These are phyloP conservation scores for Acrocephalus scirpaceus DNA, from an alignment of 2,797 vertebrate genomes.

Conservation along the genomic window DNA sequence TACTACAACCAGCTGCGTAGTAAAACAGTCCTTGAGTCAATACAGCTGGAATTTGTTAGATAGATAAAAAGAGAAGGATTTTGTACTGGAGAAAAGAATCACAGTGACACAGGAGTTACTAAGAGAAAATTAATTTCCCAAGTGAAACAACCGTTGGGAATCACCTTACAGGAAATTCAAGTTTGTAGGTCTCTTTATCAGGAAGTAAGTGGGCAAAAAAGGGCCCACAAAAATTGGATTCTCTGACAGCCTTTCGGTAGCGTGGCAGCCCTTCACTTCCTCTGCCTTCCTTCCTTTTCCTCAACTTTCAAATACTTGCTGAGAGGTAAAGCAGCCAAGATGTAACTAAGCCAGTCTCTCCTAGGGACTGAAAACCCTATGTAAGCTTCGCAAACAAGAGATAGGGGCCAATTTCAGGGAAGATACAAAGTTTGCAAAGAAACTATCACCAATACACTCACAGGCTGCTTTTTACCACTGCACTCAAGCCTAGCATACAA, in stretches of 20 bases:
- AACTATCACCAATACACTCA: background rate
- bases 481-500: background rate
- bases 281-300: background rate
- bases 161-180: background rate
- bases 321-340: background rate
- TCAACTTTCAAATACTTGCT: background rate
- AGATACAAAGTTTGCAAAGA: background rate
- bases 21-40: background rate
- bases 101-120: background rate
- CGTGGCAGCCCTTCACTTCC: background rate
- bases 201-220: background rate
- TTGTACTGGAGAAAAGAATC: background rate
- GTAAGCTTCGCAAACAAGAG: background rate
- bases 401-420: background rate
- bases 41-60: background rate
- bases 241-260: background rate
- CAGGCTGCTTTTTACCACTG: background rate
- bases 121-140: background rate
- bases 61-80: background rate
- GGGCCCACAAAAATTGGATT: background rate
- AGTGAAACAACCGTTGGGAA: background rate
- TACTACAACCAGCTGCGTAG: rapidly evolving
- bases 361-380: background rate
- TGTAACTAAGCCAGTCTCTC: rapidly evolving
- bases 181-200: background rate